Evolutionary conservation across 2,113 vertebrate genomes (phyloP).

Genomic region (Protobothrops mucrosquamatus): DNA sequence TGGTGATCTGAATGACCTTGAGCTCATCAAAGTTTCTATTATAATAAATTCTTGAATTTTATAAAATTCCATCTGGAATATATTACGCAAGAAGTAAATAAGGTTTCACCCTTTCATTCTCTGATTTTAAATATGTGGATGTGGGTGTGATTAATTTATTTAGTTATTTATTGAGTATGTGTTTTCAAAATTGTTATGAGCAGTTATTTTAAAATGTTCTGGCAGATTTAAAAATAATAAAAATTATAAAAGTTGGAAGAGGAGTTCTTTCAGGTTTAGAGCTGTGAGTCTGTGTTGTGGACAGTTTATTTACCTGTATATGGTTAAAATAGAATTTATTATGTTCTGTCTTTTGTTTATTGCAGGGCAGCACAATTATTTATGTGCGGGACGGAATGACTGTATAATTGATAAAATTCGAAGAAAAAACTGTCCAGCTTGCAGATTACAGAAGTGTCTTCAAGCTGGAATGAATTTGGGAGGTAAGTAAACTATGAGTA

Average conservation of each 20-base stretch:
- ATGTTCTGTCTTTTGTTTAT: slow-evolving; percentile 40
- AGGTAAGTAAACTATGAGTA: slow-evolving; percentile 77
- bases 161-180: not conserved
- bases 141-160: not conserved
- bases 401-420: slow-evolving; percentile 99
- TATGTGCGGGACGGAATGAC: slow-evolving; percentile 97
- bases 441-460: slow-evolving; percentile 97
- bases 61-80: not conserved
- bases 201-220: not conserved
- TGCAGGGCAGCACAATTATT: slow-evolving; percentile 98
- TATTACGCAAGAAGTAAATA: not conserved
- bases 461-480: slow-evolving; percentile 99
- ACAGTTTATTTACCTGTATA: not conserved
- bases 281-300: not conserved
- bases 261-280: not conserved
- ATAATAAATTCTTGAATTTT: not conserved
- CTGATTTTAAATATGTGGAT: not conserved
- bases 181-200: not conserved
- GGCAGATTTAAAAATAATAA: not conserved
- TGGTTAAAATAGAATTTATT: not conserved
- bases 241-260: not conserved
- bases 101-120: not conserved
- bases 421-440: slow-evolving; percentile 98
- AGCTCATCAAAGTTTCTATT: not conserved
- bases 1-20: not conserved